Base-by-base conservation (phyloP, 2,113 vertebrate species). In the Abramis brama region DNA sequence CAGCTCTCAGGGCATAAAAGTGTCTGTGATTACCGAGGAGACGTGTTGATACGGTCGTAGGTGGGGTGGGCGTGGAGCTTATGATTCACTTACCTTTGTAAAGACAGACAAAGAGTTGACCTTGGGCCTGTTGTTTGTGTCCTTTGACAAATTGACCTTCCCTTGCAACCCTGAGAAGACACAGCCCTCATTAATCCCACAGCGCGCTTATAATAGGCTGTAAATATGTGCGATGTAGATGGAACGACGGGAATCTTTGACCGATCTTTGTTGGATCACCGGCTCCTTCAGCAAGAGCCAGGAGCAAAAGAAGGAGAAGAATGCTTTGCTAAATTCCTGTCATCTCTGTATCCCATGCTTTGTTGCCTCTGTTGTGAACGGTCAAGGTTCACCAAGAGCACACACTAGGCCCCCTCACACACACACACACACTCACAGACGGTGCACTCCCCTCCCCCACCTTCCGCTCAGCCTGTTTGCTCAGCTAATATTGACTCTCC, bases 401-500 rank as follows among this genome's bases (percentile, higher is more conserved):
- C 81, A 90, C 74, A 78, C 73, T 88, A 43, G 30, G 36, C 70
- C 43, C 79, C 60, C 85, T 79, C 86, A 17, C 33, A 33, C 57
- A 23, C 74, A 84, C 23, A 70, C 80, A 78, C 68, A 88, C 74
- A 90, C 88, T 89, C 89, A 89, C 82, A 89, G 89, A 90, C 88
- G 86, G 88, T 90, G 68, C 1, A 86, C 90, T 93, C 87, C 92
- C 89, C 85, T 85, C 92, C 85, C 92, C 93, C 95, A 94, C 92
- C 92, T 94, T 94, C 94, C 95, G 93, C 96, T 94, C 93, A 92
- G 89, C 94, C 94, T 97, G 96, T 97, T 96, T 98, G 96, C 96
- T 97, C 93, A 93, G 96, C 95, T 94, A 98, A 97, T 97, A 98
- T 97, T 98, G 96, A 97, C 97, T 96, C 90, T 94, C 91, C 95